These are phyloP conservation scores for Heptranchias perlo DNA, from an alignment of 2,113 vertebrate genomes.

Conservation along the genomic window DNA sequence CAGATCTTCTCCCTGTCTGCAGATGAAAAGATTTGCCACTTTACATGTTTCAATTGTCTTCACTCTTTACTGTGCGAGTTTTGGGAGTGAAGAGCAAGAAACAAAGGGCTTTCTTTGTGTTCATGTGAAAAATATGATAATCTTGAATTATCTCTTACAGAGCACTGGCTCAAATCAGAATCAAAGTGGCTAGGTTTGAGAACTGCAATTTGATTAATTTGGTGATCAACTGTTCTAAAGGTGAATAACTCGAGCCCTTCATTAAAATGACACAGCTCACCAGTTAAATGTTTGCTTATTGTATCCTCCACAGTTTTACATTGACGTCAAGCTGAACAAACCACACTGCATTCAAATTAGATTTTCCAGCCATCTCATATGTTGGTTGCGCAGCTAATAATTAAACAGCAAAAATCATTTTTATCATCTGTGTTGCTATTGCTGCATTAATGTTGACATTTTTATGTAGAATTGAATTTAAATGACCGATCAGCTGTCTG, in stretches of 20 bases:
- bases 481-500: conserved; percentile 10
- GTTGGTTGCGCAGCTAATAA: conserved; percentile 14
- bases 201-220: conserved; percentile 15
- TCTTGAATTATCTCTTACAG: background rate
- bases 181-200: background rate
- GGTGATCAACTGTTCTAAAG: background rate
- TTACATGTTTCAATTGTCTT: background rate
- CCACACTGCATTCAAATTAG: background rate
- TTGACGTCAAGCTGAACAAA: conserved; percentile 29
- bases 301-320: background rate
- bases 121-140: background rate
- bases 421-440: conserved; percentile 12
- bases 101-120: background rate
- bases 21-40: background rate
- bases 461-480: conserved; percentile 25
- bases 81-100: background rate
- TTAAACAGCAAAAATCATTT: conserved; percentile 15
- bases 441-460: conserved; percentile 29
- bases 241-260: background rate
- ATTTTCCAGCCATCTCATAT: conserved; percentile 15
- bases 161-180: too few species aligned
- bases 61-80: background rate
- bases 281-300: background rate
- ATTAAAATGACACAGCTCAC: background rate
- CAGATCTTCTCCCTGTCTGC: background rate